Evolutionary conservation across 2,888 invertebrate species (phyloP).

Genomic region (Chalcosyrphus nemorum): DNA sequence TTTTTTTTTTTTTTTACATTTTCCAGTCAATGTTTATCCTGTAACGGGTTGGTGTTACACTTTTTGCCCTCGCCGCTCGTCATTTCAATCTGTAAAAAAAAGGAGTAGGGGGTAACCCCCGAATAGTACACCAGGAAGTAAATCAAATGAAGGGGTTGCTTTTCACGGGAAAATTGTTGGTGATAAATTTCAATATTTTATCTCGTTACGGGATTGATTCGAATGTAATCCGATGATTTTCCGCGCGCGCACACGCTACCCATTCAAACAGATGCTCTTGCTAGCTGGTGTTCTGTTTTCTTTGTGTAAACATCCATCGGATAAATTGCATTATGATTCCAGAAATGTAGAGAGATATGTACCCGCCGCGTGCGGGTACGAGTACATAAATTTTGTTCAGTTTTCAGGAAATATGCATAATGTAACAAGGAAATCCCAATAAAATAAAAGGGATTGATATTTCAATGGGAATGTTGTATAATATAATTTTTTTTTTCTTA

Average conservation of each 20-base stretch:
- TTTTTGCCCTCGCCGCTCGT: neutral
- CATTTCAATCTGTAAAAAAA: neutral
- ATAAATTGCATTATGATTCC: slow-evolving; percentile 46
- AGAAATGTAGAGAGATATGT: neutral
- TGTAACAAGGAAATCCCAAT: too few species aligned
- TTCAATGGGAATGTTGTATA: too few species aligned
- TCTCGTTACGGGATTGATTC: slow-evolving; percentile 23
- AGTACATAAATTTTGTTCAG: neutral
- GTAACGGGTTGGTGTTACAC: slow-evolving; percentile 15
- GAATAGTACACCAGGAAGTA: slow-evolving; percentile 24
- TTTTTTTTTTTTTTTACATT: slow-evolving; percentile 2
- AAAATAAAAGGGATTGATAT: too few species aligned
- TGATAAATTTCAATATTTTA: slow-evolving; percentile 63
- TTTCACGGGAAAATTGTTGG: slow-evolving; percentile 1
- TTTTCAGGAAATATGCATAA: too few species aligned
- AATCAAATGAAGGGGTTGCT: slow-evolving; percentile 40
- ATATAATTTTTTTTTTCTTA: too few species aligned
- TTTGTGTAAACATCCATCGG: slow-evolving; percentile 12
- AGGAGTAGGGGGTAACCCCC: neutral
- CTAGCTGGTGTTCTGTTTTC: slow-evolving; percentile 25
- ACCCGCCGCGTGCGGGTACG: too few species aligned
- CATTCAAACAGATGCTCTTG: slow-evolving; percentile 51
- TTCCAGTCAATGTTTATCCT: slow-evolving; percentile 37
- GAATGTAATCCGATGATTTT: slow-evolving; percentile 62
- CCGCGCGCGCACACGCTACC: neutral